These are phyloP conservation scores for Ciconia maguari DNA, from an alignment of 2,113 vertebrate genomes.

Conservation along the genomic window DNA sequence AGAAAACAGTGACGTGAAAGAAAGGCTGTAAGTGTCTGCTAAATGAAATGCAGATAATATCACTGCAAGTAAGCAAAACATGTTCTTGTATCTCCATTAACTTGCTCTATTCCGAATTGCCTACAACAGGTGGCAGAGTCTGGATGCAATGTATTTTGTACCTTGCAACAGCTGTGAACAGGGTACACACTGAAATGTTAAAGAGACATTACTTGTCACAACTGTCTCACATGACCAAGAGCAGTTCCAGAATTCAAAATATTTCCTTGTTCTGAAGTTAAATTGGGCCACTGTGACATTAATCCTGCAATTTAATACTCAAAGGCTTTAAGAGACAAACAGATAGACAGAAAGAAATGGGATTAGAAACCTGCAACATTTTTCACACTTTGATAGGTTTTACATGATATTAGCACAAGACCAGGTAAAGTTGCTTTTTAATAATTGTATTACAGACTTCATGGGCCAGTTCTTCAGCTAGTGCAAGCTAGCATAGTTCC, in stretches of 20 bases:
- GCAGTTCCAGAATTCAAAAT: slow-evolving; percentile 74
- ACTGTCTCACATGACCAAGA: slow-evolving; percentile 59
- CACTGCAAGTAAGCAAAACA: slow-evolving; percentile 11
- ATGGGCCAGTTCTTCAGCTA: neutral
- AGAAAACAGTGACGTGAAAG: slow-evolving; percentile 1
- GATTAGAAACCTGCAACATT: neutral
- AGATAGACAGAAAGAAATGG: neutral
- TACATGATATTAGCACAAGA: neutral
- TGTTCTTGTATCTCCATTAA: slow-evolving; percentile 21
- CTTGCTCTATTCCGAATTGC: slow-evolving; percentile 63
- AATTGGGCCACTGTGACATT: slow-evolving; percentile 59
- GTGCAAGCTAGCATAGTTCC: neutral
- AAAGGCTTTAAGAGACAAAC: slow-evolving; percentile 1
- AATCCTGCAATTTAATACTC: slow-evolving; percentile 69
- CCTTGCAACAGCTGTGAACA: slow-evolving; percentile 74
- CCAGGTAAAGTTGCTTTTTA: neutral
- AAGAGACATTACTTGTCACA: slow-evolving; percentile 50
- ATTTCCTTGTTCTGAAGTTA: slow-evolving; percentile 76
- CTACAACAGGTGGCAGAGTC: slow-evolving; percentile 71
- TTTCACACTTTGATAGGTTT: neutral
- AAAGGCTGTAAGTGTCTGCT: neutral
- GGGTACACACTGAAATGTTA: slow-evolving; percentile 41
- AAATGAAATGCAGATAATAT: slow-evolving; percentile 21
- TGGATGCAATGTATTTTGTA: slow-evolving; percentile 53
- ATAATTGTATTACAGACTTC: neutral